Percentiles rank a stretch among this genome's conserved stretches.
These are phyloP conservation scores for Syngnathus acus DNA, from an alignment of 2,797 vertebrate species.

Conservation along the genomic window DNA sequence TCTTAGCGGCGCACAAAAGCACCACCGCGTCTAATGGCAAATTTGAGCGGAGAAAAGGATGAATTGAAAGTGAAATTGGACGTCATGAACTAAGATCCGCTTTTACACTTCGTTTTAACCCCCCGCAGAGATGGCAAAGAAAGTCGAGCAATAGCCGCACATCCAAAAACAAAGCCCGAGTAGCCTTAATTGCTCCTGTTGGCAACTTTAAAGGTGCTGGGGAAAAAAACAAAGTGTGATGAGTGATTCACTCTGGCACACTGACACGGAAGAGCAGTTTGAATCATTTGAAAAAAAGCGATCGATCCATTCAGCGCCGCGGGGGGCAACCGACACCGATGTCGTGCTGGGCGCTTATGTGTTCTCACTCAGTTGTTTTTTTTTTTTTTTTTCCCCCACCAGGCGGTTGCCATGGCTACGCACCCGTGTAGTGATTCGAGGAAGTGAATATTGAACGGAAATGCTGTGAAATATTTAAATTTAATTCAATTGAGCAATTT, in stretches of 20 bases:
- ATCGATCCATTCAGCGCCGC: background rate
- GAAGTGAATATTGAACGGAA: too few species aligned
- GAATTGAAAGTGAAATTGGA: background rate
- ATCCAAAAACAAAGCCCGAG: background rate
- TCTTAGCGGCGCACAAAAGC: background rate
- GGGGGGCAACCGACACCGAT: background rate
- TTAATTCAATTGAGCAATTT: too few species aligned
- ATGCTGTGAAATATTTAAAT: too few species aligned
- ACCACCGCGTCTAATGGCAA: background rate
- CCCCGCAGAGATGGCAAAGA: background rate
- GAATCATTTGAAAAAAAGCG: background rate
- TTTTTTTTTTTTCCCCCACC: background rate
- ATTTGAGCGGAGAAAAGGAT: background rate
- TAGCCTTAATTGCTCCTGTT: background rate
- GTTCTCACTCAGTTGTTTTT: background rate
- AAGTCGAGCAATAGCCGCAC: background rate
- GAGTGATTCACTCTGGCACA: slow-evolving; percentile 2
- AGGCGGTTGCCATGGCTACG: background rate
- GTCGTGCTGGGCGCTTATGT: background rate
- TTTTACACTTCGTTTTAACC: background rate
- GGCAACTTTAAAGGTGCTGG: background rate
- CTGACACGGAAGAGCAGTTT: background rate
- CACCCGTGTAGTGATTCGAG: background rate
- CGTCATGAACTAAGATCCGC: background rate
- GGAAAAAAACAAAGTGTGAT: background rate